A percentile compares a stretch with the other conserved stretches of the same genome.
These are phyloP conservation scores for Drosophila triauraria DNA, from an alignment of 1,140 invertebrate species.

Conservation along the genomic window DNA sequence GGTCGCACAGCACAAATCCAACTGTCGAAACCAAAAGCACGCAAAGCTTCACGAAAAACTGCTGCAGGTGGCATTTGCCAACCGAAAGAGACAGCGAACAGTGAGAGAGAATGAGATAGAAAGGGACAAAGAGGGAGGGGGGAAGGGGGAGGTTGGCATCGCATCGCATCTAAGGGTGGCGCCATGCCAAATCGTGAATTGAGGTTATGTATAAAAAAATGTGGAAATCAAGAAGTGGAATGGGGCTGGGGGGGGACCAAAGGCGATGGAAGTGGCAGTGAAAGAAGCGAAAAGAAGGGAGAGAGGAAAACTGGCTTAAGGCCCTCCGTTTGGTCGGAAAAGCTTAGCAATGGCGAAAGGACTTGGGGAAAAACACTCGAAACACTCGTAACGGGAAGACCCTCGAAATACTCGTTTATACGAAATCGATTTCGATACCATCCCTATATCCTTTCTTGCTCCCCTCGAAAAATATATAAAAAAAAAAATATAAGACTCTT, in stretches of 20 bases:
- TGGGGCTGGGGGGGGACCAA: neutral
- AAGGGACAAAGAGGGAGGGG: neutral
- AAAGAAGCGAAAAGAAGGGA: neutral
- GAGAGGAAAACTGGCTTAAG: slow-evolving; percentile 34
- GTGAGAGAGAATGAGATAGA: neutral
- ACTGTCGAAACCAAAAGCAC: slow-evolving; percentile 82
- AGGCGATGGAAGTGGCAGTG: neutral
- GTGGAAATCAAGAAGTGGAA: slow-evolving; percentile 12
- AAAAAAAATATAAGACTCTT: slow-evolving; percentile 25
- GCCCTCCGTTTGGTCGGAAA: slow-evolving; percentile 11
- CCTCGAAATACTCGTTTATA: slow-evolving; percentile 30
- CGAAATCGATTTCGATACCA: slow-evolving; percentile 49
- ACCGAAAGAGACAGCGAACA: slow-evolving; percentile 29
- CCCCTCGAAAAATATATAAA: neutral
- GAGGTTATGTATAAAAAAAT: slow-evolving; percentile 83
- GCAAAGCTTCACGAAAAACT: slow-evolving; percentile 65
- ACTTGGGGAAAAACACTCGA: slow-evolving; percentile 21
- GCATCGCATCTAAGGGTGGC: slow-evolving; percentile 55
- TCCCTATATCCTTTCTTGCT: neutral
- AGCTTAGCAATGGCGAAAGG: slow-evolving; percentile 41
- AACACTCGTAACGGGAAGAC: slow-evolving; percentile 19
- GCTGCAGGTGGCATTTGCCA: slow-evolving; percentile 74
- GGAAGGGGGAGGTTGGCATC: slow-evolving; percentile 1
- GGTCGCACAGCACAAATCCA: slow-evolving; percentile 75
- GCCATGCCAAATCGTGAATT: slow-evolving; percentile 76